Evolutionary conservation across 30 jellyfish, hydroid and myxozoan genomes (phyloP).

Genomic region (Clytia hemisphaerica): DNA sequence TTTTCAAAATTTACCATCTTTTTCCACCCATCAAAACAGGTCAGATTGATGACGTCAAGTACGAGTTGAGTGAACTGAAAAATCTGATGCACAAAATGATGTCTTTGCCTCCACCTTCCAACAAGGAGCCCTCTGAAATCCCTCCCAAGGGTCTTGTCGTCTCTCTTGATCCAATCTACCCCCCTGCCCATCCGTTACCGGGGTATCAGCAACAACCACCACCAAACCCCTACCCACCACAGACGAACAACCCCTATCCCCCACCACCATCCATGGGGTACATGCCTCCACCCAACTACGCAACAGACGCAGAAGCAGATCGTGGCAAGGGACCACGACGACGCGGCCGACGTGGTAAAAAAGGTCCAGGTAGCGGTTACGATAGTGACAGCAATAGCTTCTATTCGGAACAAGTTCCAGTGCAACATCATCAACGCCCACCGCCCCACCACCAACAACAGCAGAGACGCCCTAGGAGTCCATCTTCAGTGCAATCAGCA

Average conservation of each 20-base stretch:
- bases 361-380: conserved; percentile 49
- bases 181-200: neutral
- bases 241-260: conserved; percentile 24
- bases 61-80: conserved; percentile 39
- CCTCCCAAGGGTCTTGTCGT: too few relatives aligned
- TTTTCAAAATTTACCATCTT: too few relatives aligned
- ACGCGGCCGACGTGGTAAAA: conserved; percentile 34
- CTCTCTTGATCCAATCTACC: too few relatives aligned
- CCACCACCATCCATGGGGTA: neutral
- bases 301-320: conserved; percentile 72
- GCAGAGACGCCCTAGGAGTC: conserved; percentile 13
- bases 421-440: conserved; percentile 49
- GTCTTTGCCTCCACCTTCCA: conserved; percentile 38
- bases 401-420: conserved; percentile 86
- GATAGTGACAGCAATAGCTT: conserved; percentile 92
- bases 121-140: too few relatives aligned
- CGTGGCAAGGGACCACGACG: conserved; percentile 21
- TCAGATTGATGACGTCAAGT: conserved; percentile 21
- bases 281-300: conserved; percentile 34
- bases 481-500: conserved; percentile 30
- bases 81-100: conserved; percentile 30
- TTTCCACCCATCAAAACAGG: too few relatives aligned
- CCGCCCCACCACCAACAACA: conserved; percentile 24
- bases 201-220: conserved; percentile 11
- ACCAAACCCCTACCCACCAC: neutral